phyloP scores from a whole-genome alignment of 2,888 invertebrate genomes.

The Anticlea derivata region DNA sequence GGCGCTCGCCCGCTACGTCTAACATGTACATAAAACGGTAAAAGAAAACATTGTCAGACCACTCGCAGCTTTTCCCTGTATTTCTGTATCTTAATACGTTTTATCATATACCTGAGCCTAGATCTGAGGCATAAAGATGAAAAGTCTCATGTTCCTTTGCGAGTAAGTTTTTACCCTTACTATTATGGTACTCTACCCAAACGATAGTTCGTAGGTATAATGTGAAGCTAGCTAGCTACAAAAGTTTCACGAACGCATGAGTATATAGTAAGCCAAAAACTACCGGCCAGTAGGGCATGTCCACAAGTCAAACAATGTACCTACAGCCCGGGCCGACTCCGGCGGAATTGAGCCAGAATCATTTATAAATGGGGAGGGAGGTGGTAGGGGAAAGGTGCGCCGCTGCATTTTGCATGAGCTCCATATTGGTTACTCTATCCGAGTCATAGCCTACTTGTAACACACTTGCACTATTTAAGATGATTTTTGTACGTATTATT shows the following conservation, averaged over 20 bases:
- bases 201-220: no score
- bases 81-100: no score
- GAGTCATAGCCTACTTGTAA: slow-evolving; percentile 43
- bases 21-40: no score
- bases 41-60: no score
- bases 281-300: slow-evolving; percentile 40
- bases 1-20: no score
- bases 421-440: slow-evolving; percentile 56
- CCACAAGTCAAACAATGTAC: slow-evolving; percentile 74
- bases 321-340: slow-evolving; percentile 51
- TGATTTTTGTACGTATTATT: not conserved
- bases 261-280: slow-evolving; percentile 8
- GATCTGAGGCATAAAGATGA: no score
- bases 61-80: no score
- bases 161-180: no score
- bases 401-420: slow-evolving; percentile 77
- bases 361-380: slow-evolving; percentile 73
- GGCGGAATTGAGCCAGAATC: slow-evolving; percentile 76
- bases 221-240: no score
- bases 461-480: slow-evolving; percentile 8
- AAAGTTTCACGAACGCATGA: not conserved
- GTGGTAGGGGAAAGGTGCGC: slow-evolving; percentile 54
- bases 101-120: no score
- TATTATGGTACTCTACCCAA: no score
- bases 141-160: no score